These are phyloP conservation scores for Gerosis bhagava DNA, from an alignment of 2,888 invertebrate genomes.

Conservation along the genomic window DNA sequence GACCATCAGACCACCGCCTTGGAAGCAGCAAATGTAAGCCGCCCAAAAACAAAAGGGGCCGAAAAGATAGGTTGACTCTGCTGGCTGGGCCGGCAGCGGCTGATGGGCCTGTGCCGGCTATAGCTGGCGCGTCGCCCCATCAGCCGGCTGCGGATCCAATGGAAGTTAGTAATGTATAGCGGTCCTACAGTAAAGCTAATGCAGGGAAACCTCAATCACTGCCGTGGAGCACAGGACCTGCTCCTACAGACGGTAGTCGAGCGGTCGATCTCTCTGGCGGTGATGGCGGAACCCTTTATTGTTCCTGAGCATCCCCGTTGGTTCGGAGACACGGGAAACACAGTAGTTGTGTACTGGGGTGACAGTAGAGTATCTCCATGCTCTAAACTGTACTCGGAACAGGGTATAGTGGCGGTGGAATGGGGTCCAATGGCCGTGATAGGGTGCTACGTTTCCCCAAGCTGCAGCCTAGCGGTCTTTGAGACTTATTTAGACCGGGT, in stretches of 20 bases:
- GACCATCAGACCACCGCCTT: too few relatives aligned
- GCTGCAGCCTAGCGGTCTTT: background rate
- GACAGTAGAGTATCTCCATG: background rate
- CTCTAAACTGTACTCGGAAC: background rate
- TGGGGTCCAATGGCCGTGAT: constrained; percentile 4
- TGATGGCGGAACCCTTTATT: constrained; percentile 1
- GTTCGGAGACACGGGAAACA: background rate
- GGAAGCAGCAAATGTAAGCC: constrained; percentile 5
- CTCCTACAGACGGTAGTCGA: background rate
- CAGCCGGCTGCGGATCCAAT: too few relatives aligned
- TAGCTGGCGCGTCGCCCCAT: constrained; percentile 7
- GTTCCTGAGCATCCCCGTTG: too few relatives aligned
- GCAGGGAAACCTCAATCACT: constrained; percentile 1
- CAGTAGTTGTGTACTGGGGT: constrained; percentile 1
- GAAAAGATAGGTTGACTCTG: background rate
- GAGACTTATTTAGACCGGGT: too few relatives aligned
- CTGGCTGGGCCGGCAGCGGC: background rate
- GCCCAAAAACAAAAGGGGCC: background rate
- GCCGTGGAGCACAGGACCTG: constrained; percentile 3
- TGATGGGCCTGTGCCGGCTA: constrained; percentile 3
- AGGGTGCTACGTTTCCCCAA: too few relatives aligned
- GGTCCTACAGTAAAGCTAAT: background rate
- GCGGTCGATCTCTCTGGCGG: background rate
- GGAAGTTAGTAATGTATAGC: too few relatives aligned
- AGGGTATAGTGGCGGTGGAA: background rate